Percentiles rank a stretch among this genome's conserved stretches.
Conservation (phyloP, 2,888 invertebrate species). For the Fissipunctia ypsillon region DNA sequence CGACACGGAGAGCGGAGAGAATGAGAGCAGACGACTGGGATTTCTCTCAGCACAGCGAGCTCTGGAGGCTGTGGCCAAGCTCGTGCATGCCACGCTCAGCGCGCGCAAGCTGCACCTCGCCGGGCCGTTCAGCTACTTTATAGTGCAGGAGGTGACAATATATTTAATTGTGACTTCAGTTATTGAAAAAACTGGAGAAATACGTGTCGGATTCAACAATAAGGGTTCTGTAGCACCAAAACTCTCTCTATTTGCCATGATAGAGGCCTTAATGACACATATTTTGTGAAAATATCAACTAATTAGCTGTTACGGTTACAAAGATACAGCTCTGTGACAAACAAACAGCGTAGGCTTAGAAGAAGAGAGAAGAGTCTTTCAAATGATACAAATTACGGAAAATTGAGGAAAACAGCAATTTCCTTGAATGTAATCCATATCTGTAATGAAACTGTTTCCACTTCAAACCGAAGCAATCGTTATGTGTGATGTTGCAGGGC, state of each 20-base stretch:
- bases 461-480: too few species aligned
- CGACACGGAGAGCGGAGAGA: slow-evolving; percentile 68
- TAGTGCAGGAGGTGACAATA: slow-evolving; percentile 93
- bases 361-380: too few species aligned
- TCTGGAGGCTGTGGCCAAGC: slow-evolving; percentile 92
- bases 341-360: too few species aligned
- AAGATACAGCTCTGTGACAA: too few species aligned
- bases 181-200: background rate
- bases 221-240: too few species aligned
- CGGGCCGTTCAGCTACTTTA: slow-evolving; percentile 97
- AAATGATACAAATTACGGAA: too few species aligned
- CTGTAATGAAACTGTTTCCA: too few species aligned
- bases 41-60: slow-evolving; percentile 93
- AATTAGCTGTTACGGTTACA: too few species aligned
- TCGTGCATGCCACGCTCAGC: slow-evolving; percentile 95
- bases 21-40: slow-evolving; percentile 81
- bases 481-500: slow-evolving; percentile 70
- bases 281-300: too few species aligned
- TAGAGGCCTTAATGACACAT: background rate
- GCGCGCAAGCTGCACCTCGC: slow-evolving; percentile 95
- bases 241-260: too few species aligned
- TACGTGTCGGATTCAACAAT: background rate
- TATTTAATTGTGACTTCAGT: background rate
- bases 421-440: too few species aligned
- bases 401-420: too few species aligned